phyloP scores from a whole-genome alignment of 2,113 vertebrate genomes.

The Scomber scombrus region DNA sequence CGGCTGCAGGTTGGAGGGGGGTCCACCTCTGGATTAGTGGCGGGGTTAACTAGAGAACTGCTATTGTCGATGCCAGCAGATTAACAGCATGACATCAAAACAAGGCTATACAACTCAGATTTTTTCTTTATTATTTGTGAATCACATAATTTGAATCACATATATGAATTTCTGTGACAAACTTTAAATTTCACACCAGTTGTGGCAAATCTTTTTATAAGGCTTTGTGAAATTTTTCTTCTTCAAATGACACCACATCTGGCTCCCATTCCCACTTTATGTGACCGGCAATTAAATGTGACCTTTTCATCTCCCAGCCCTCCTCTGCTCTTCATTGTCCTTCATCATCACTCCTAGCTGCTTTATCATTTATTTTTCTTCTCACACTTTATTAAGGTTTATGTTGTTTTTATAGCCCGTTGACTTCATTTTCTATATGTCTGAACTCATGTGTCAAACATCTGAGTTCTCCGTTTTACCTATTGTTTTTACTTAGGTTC shows the following conservation, averaged over 20 bases:
- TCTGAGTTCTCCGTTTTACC: too few species aligned
- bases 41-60: slow-evolving; percentile 46
- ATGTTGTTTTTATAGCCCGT: neutral
- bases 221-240: neutral
- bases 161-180: neutral
- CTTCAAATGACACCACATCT: slow-evolving; percentile 48
- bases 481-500: too few species aligned
- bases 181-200: neutral
- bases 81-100: slow-evolving; percentile 1
- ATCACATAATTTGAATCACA: neutral
- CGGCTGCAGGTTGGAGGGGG: neutral
- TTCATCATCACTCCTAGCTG: neutral
- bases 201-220: neutral
- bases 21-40: slow-evolving; percentile 10
- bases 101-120: neutral
- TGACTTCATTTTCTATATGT: slow-evolving; percentile 2
- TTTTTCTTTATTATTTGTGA: neutral
- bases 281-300: slow-evolving; percentile 16
- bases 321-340: neutral
- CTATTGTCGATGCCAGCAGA: slow-evolving; percentile 32
- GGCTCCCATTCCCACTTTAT: slow-evolving; percentile 18
- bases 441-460: too few species aligned
- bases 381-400: neutral
- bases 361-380: neutral
- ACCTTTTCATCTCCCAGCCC: slow-evolving; percentile 21